Base-by-base conservation (phyloP, 2,888 invertebrate species). In the Prenolepis imparis region DNA sequence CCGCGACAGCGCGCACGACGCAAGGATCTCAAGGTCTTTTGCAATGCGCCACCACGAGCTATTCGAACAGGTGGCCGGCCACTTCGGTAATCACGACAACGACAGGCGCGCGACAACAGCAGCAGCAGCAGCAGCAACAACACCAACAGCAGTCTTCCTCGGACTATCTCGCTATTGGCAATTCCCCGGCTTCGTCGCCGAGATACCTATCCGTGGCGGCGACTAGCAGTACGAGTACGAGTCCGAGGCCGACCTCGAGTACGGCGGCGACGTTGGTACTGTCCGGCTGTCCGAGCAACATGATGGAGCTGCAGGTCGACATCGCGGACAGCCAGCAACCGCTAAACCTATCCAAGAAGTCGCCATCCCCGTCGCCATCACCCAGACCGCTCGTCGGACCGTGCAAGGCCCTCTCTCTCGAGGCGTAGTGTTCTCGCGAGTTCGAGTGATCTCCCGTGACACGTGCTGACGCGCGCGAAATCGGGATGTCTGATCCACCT, bases 261-360 rank as follows among this genome's bases (percentile, higher is more conserved):
- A 93, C 95, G 64, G 93, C 95, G 9, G 92, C 94, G 55, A 94
- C 95, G 39, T 88, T 95, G 75, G 92, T 95, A 57, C 88, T 94
- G 15, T 92, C 94, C 55, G 94, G 94, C 21, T 94, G 95, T 77
- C 94, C 95, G 90, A 94, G 94, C 55, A 95, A 96, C 94, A 95
- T 97, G 93, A 95, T 97, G 92, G 97, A 98, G 94, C 96, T 98
- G 91, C 98, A 98, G 95, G 97, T 98, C 91, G 97, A 97, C 93
- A 97, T 97, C 90, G 97, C 97, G 92, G 97, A 97, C 93, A 96
- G 97, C 74, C 97, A 97, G 91, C 97, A 97, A 94, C 98, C 98
- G 80, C 95, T 98, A 90, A 98, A 98, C 96, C 96, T 98, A 92
- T 98, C 98, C 95, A 98, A 98, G 95, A 97, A 97, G 94, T 97